Base-by-base conservation (phyloP, 2,888 invertebrate genomes). In the Tuta absoluta region DNA sequence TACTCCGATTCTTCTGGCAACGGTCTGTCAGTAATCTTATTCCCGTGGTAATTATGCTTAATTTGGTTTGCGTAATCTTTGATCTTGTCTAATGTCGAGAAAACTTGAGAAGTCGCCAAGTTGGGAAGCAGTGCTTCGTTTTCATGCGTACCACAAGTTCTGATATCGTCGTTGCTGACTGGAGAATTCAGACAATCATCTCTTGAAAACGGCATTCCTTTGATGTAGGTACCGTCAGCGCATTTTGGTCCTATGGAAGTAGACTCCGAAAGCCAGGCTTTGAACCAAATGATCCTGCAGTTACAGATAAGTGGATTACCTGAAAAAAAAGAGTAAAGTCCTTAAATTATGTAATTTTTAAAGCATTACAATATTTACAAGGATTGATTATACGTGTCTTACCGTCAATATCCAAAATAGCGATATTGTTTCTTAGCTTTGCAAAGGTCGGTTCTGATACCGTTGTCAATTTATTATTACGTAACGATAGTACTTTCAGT, bases 291-390 rank as follows among this genome's bases (percentile, higher is more conserved):
- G 82, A 96, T 93, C 68, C 94, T 95, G 78, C 97, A 97, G 60
- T 96, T 94, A 80, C 97, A 97, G 23, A 93, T 92, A 67, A 98
- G 87, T 0, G 97, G 97, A 87, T 97, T 98, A 38, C 96, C 97
- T 96, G 83, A 1, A 67, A 86, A 88, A 66, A 53, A 66, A 67
- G 66, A 28, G 57, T 28, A 5, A 33, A 28, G 10, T 8, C 0
- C 10, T 10, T 51, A 8, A 51, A 5, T 11, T 21, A 23, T 19
- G 19, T 12, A 21, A 21, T 21, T 11, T 21, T 2, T 1, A 1
- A 3, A 21, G 2, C 19, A n/a, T 19, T 45, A n/a, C 1, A 37
- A 37, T 37, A 24, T 10, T 17, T 33, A 17, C 4, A 17, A 33
- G 48, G 4, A 10, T 59, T 4, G 37, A 1, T 5, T 58, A 33